A percentile compares a stretch with the other conserved stretches of the same genome.
Conservation (phyloP, 2,113 vertebrate genomes). For the Ptilorrhoa leucosticta region DNA sequence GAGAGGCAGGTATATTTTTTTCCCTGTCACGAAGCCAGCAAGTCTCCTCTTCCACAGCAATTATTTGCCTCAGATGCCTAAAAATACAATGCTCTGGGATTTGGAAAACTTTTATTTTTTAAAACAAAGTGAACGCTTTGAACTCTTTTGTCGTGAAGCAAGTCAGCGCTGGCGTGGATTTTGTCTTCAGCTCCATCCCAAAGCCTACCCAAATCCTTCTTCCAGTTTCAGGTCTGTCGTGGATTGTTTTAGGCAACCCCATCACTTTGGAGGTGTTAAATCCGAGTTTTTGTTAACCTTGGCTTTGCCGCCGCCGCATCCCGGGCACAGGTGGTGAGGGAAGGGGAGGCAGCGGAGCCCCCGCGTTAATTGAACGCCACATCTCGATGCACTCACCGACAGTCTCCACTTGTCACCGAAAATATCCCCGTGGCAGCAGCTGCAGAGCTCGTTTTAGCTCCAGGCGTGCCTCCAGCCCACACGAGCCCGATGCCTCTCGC, state of each 20-base stretch:
- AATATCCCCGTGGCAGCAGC: neutral
- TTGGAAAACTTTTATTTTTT: neutral
- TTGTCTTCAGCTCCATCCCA: neutral
- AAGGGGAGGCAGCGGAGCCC: neutral
- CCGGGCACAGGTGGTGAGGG: rapidly evolving
- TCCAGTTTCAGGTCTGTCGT: neutral
- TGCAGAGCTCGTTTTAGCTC: neutral
- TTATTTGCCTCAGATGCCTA: neutral
- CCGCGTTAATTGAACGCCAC: neutral
- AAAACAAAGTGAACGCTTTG: neutral
- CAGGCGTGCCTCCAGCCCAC: neutral
- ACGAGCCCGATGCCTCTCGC: neutral
- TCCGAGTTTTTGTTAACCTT: neutral
- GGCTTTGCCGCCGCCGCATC: rapidly evolving
- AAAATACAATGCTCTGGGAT: neutral
- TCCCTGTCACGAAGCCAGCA: neutral
- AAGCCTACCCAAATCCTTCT: neutral
- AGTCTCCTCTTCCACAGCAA: neutral
- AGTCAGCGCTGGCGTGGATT: neutral
- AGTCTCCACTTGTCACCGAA: neutral
- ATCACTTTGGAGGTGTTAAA: neutral
- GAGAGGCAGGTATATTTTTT: neutral
- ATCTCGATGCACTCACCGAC: rapidly evolving
- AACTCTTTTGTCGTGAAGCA: neutral
- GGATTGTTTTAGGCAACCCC: neutral